Base-by-base conservation (phyloP, 2,113 vertebrate genomes). In the Prunella fulvescens region DNA sequence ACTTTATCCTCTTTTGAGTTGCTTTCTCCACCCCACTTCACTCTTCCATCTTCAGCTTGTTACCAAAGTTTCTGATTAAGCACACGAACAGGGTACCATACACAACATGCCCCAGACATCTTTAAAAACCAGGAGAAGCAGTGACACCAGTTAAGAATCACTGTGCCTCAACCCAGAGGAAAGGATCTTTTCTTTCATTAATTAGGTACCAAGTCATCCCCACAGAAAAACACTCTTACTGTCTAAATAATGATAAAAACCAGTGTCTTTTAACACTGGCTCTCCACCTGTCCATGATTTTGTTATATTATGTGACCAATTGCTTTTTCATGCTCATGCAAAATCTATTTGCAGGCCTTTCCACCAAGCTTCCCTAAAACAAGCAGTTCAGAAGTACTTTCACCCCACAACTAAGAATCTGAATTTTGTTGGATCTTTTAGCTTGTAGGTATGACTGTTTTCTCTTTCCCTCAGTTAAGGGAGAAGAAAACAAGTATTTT, bases 401-500 rank as follows among this genome's bases (percentile, higher is more conserved):
- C 67, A 78, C 35, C 7, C 15, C 61, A 29, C 14, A 91, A 86
- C 74, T 89, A 89, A 83, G 86, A 96, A 93, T 94, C 73, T 74
- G 45, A 81, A 62, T 61, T 66, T 39, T 80, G 40, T 8, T 60
- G n/a, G 10, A 66, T 83, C 74, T 90, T 86, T 93, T 57, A 66
- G 57, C 9, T 33, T 65, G 23, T 51, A 81, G 51, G 31, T 35
- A 96, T 93, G 84, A 95, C 48, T 95, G 73, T 91, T 97, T 97
- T 81, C 84, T 96, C 93, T 96, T 95, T 88, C 67, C 40, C 71
- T 88, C 78, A 86, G 91, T 97, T 95, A 97, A 90, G 61, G 58
- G 89, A 96, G 67, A 97, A 92, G 90, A 96, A 98, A 98, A 95
- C 79, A 97, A 96, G 83, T 51, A 14, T 88, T 93, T 91, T 77